Evolutionary conservation across 1,140 invertebrate species (phyloP).

Genomic region (Philotrypesis tridentata): DNA sequence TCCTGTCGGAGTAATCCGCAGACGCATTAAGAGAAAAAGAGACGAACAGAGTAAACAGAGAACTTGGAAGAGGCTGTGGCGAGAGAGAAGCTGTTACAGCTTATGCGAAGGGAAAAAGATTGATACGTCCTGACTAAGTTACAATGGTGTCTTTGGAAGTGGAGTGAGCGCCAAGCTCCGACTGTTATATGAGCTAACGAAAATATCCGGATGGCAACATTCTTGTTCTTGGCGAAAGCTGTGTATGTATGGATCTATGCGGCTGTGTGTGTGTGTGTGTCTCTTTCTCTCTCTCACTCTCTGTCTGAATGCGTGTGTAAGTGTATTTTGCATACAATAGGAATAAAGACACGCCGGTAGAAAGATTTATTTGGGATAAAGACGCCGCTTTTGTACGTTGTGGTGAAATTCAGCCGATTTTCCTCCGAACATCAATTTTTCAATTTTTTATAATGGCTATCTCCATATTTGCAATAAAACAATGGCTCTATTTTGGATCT

Average conservation of each 20-base stretch:
- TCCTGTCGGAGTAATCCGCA: conserved; percentile 16
- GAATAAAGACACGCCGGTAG: too few relatives aligned
- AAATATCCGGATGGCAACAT: not conserved
- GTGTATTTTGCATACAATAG: too few relatives aligned
- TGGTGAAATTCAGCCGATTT: too few relatives aligned
- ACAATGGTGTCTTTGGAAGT: not conserved
- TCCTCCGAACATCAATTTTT: too few relatives aligned
- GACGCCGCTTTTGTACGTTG: too few relatives aligned
- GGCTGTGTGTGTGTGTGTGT: not conserved
- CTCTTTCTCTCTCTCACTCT: too few relatives aligned
- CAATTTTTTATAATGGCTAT: too few relatives aligned
- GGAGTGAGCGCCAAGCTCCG: not conserved
- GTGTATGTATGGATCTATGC: too few relatives aligned
- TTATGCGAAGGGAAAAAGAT: not conserved
- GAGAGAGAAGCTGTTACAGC: not conserved
- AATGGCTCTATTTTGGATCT: too few relatives aligned
- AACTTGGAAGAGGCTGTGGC: not conserved
- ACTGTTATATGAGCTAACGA: not conserved
- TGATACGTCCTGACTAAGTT: not conserved
- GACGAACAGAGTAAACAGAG: conserved; percentile 1
- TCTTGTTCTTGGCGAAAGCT: not conserved
- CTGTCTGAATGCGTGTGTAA: not conserved
- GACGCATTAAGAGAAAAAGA: not conserved
- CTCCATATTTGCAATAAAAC: too few relatives aligned
- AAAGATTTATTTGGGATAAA: too few relatives aligned